These are phyloP conservation scores for Hepsetus odoe DNA, from an alignment of 2,113 vertebrate genomes.

Conservation along the genomic window DNA sequence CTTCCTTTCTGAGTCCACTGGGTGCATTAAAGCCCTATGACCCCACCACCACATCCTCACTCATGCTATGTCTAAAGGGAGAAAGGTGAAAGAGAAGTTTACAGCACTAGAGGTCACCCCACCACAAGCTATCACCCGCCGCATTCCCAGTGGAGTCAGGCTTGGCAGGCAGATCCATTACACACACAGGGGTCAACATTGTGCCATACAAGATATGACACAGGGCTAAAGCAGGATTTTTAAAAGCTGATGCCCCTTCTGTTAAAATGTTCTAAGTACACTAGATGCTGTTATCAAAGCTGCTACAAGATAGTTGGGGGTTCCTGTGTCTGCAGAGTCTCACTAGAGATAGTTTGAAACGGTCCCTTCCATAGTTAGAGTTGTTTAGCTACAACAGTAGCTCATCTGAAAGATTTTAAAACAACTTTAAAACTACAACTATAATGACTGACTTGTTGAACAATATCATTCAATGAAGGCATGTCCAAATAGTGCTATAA, in stretches of 20 bases:
- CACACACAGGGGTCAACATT: slow-evolving; percentile 64
- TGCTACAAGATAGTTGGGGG: not conserved
- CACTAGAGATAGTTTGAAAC: slow-evolving; percentile 7
- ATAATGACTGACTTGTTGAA: too few relatives aligned
- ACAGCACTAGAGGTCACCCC: slow-evolving; percentile 57
- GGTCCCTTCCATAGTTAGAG: not conserved
- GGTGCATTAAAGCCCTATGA: slow-evolving; percentile 58
- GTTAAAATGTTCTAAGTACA: slow-evolving; percentile 30
- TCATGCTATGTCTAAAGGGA: slow-evolving; percentile 34
- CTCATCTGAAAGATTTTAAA: not conserved
- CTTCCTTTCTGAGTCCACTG: slow-evolving; percentile 46
- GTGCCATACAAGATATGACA: slow-evolving; percentile 57
- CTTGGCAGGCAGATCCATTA: slow-evolving; percentile 64
- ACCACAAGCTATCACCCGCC: slow-evolving; percentile 56
- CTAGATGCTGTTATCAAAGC: slow-evolving; percentile 36
- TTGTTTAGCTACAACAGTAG: not conserved
- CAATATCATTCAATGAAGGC: too few relatives aligned
- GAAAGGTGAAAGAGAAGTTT: slow-evolving; percentile 27
- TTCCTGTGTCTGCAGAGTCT: slow-evolving; percentile 9
- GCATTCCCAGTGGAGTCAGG: slow-evolving; percentile 61
- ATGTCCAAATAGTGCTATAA: too few relatives aligned
- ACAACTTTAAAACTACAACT: too few relatives aligned
- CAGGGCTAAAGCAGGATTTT: slow-evolving; percentile 52
- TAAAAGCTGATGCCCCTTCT: slow-evolving; percentile 16
- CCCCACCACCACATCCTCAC: slow-evolving; percentile 46